These are phyloP conservation scores for Pristionchus japonicus DNA, from an alignment of 2,888 invertebrate species.

Conservation along the genomic window DNA sequence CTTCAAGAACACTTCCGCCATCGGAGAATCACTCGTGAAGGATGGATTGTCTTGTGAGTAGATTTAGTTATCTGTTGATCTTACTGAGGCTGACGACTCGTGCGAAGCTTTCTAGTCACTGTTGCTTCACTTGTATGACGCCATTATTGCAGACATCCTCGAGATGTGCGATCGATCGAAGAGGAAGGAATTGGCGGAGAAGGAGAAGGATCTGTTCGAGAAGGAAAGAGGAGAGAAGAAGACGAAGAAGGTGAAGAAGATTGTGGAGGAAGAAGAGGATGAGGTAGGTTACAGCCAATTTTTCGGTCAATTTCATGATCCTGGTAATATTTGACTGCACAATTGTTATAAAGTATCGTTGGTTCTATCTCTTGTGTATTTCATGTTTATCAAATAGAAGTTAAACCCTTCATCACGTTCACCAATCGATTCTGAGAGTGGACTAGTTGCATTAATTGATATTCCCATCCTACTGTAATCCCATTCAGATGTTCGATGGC, in stretches of 20 bases:
- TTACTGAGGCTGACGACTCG: no score
- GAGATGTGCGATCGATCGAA: constrained; percentile 47
- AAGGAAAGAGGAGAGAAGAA: constrained; percentile 37
- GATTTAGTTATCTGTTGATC: neutral
- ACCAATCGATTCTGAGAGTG: no score
- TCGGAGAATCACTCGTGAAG: constrained; percentile 13
- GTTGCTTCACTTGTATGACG: neutral
- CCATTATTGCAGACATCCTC: constrained; percentile 25
- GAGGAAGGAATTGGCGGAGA: constrained; percentile 28
- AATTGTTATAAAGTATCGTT: no score
- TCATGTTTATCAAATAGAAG: no score
- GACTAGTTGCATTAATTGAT: no score
- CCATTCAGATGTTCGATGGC: constrained; percentile 12
- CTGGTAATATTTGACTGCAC: no score
- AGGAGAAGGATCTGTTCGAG: neutral
- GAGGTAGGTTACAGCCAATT: no score
- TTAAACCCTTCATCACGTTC: no score
- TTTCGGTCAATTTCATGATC: no score
- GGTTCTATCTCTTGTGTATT: no score
- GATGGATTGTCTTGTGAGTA: constrained; percentile 41
- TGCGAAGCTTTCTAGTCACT: no score
- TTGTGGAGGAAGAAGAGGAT: neutral
- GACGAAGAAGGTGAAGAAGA: constrained; percentile 8
- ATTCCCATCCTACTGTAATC: neutral
- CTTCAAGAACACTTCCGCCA: constrained; percentile 29